A percentile compares a stretch with the other conserved stretches of the same genome.
Evolutionary conservation across 2,113 vertebrate genomes (phyloP).

Genomic region (Proteles cristata): DNA sequence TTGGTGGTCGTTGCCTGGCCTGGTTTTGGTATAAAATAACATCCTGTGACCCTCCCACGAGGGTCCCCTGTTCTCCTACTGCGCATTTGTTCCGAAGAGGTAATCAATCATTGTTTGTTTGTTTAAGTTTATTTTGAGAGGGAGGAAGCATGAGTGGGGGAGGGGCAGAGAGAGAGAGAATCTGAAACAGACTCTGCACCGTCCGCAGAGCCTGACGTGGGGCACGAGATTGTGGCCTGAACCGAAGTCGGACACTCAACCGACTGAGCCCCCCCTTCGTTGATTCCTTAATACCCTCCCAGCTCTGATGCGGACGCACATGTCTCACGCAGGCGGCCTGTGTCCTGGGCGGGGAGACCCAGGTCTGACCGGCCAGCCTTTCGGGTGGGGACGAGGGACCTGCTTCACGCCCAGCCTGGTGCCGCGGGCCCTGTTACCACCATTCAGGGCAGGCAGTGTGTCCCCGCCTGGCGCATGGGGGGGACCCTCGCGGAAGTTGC

Average conservation of each 20-base stretch:
- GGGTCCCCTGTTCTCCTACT: not conserved
- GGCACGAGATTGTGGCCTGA: too few relatives aligned
- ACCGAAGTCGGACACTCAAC: too few relatives aligned
- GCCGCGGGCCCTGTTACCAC: not conserved
- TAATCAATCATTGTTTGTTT: rapidly evolving
- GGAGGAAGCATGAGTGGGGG: too few relatives aligned
- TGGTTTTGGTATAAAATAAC: not conserved
- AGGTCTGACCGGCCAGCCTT: not conserved
- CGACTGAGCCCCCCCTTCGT: too few relatives aligned
- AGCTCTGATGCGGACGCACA: too few relatives aligned
- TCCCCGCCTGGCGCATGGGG: not conserved
- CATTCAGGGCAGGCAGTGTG: rapidly evolving
- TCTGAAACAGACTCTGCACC: too few relatives aligned
- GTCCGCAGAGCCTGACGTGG: too few relatives aligned
- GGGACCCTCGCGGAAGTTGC: not conserved
- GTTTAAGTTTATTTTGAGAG: too few relatives aligned
- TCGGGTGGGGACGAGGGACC: not conserved
- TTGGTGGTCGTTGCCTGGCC: not conserved
- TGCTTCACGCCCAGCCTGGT: not conserved
- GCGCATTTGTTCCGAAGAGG: too few relatives aligned
- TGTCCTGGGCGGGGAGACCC: not conserved
- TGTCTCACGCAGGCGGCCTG: too few relatives aligned
- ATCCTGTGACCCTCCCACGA: not conserved
- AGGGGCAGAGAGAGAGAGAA: too few relatives aligned
- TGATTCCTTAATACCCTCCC: too few relatives aligned